A percentile compares a stretch with the other conserved stretches of the same genome.
Conservation (phyloP, 2,113 vertebrate species). For the Osmerus mordax region DNA sequence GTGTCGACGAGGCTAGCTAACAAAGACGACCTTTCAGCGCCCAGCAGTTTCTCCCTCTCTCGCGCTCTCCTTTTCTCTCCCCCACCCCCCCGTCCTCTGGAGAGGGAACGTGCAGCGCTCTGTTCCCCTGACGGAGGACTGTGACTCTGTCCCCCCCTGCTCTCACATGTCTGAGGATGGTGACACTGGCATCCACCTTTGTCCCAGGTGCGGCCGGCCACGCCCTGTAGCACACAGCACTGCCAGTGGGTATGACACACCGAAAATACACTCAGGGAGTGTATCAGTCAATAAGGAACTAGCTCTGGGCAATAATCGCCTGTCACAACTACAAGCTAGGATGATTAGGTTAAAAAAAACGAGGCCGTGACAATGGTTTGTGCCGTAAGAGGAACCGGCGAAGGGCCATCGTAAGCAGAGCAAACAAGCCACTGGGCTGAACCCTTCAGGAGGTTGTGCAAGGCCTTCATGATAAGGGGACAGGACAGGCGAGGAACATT, state of each 20-base stretch:
- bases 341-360: too few species aligned
- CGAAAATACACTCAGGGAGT: too few species aligned
- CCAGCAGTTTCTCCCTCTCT: slow-evolving; percentile 20
- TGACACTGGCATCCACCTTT: slow-evolving; percentile 57
- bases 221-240: slow-evolving; percentile 2
- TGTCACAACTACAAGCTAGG: too few species aligned
- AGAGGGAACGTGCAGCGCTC: slow-evolving; percentile 44
- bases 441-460: too few species aligned
- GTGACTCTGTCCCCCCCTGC: slow-evolving; percentile 11
- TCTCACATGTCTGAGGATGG: slow-evolving; percentile 39
- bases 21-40: slow-evolving; percentile 73
- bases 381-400: too few species aligned
- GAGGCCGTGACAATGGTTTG: too few species aligned
- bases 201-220: slow-evolving; percentile 47
- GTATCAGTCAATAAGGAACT: too few species aligned
- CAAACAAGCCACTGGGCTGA: too few species aligned
- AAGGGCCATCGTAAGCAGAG: too few species aligned
- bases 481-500: too few species aligned
- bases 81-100: slow-evolving; percentile 35
- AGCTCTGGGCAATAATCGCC: too few species aligned
- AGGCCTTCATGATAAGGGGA: too few species aligned
- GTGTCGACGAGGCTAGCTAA: slow-evolving; percentile 61
- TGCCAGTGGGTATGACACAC: neutral
- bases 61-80: slow-evolving; percentile 12
- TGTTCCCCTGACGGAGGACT: slow-evolving; percentile 30